Conservation (phyloP, 2,797 vertebrate species). For the Pseudomugil tenellus region DNA sequence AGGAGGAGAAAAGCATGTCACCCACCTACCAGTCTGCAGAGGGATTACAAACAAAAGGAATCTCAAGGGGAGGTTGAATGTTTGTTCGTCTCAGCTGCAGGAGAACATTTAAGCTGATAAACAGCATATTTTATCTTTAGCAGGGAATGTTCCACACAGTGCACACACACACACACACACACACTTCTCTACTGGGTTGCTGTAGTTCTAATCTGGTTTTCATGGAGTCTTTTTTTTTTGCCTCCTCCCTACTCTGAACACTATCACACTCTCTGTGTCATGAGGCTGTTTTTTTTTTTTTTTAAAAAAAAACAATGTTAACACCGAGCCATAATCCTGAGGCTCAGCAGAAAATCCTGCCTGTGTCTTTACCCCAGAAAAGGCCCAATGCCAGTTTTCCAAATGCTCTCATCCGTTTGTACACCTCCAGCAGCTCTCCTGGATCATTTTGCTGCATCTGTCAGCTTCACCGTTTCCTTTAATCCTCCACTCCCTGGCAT, state of each 20-base stretch:
- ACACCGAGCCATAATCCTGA: constrained; percentile 20
- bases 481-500: constrained; percentile 34
- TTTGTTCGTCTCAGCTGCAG: constrained; percentile 52
- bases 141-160: constrained; percentile 10
- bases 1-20: constrained; percentile 19
- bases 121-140: constrained; percentile 49
- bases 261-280: constrained; percentile 25
- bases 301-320: constrained; percentile 35
- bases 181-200: constrained; percentile 30
- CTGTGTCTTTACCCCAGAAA: neutral
- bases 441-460: constrained; percentile 32
- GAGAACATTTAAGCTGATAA: constrained; percentile 59
- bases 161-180: neutral
- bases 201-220: constrained; percentile 34
- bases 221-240: constrained; percentile 11
- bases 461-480: constrained; percentile 20
- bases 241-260: constrained; percentile 8
- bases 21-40: constrained; percentile 27
- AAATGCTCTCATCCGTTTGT: constrained; percentile 3
- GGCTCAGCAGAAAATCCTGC: neutral
- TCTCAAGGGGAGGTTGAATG: constrained; percentile 40
- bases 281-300: constrained; percentile 30
- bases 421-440: constrained; percentile 24
- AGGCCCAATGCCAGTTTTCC: constrained; percentile 1
- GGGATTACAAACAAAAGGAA: constrained; percentile 53